Evolutionary conservation across 1,140 invertebrate species (phyloP).

Genomic region (Drosophila nigrodunni): DNA sequence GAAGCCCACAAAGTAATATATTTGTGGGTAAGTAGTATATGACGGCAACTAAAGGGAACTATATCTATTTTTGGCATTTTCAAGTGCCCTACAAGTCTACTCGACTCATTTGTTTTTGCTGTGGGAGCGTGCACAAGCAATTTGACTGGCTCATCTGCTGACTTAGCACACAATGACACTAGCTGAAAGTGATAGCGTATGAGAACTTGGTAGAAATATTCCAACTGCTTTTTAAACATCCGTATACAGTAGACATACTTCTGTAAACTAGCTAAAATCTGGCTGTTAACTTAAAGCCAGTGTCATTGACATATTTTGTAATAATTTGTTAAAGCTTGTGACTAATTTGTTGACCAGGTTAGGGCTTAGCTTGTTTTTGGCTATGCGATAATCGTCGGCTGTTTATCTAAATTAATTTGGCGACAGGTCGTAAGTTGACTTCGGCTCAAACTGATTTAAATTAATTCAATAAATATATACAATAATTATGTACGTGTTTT

Average conservation of each 20-base stretch:
- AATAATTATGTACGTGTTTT: constrained; percentile 36
- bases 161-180: constrained; percentile 17
- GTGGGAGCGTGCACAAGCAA: constrained; percentile 11
- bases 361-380: constrained; percentile 20
- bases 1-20: constrained; percentile 20
- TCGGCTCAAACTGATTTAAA: constrained; percentile 35
- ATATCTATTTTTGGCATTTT: constrained; percentile 56
- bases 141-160: constrained; percentile 15
- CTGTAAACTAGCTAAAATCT: no score
- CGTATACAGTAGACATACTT: no score
- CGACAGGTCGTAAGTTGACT: constrained; percentile 38
- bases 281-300: constrained; percentile 8
- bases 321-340: constrained; percentile 35
- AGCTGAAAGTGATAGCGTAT: constrained; percentile 23
- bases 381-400: constrained; percentile 41
- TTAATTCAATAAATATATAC: constrained; percentile 51
- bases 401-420: constrained; percentile 58
- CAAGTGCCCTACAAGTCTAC: constrained; percentile 52
- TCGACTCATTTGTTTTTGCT: constrained; percentile 19
- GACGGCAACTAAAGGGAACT: constrained; percentile 30
- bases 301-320: constrained; percentile 36
- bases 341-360: constrained; percentile 46
- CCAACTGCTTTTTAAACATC: neutral
- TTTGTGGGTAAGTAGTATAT: neutral
- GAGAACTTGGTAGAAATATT: neutral